These are phyloP conservation scores for Hipposideros larvatus DNA, from an alignment of 2,797 vertebrate species.

Conservation along the genomic window DNA sequence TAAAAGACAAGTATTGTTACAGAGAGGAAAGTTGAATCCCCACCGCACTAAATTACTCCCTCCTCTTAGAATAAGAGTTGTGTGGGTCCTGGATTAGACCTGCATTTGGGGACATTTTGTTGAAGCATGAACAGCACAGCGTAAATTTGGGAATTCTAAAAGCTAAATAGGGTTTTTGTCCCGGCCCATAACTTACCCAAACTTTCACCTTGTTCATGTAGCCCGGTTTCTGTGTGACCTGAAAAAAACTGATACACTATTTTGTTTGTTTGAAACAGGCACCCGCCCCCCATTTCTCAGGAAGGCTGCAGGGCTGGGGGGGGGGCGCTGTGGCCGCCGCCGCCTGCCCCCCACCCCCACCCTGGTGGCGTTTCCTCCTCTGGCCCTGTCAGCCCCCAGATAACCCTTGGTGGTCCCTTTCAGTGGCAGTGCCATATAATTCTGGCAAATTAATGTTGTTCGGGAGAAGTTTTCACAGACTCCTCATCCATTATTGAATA, in stretches of 20 bases:
- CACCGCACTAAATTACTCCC: accelerated
- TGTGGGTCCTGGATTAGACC: accelerated
- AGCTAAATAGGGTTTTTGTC: too few relatives aligned
- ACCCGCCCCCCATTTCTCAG: accelerated
- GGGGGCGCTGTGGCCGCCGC: background rate
- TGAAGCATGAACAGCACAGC: accelerated
- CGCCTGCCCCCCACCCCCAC: background rate
- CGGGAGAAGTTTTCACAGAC: conserved; percentile 87
- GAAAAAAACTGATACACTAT: accelerated
- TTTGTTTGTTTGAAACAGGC: background rate
- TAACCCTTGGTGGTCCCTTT: conserved; percentile 90
- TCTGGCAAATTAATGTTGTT: conserved; percentile 85
- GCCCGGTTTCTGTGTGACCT: background rate
- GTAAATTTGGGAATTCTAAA: accelerated
- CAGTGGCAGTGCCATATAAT: conserved; percentile 87
- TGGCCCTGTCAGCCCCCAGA: conserved; percentile 64
- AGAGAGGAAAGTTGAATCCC: background rate
- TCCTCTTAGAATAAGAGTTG: accelerated
- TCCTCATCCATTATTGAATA: conserved; percentile 92
- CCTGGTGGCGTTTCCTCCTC: background rate
- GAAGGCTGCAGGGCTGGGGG: background rate
- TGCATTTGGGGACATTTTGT: too few relatives aligned
- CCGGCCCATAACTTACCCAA: accelerated
- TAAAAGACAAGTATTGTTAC: accelerated
- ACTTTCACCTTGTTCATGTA: accelerated